Evolutionary conservation across 2,113 vertebrate species (phyloP).

Genomic region (Podarcis cretensis): DNA sequence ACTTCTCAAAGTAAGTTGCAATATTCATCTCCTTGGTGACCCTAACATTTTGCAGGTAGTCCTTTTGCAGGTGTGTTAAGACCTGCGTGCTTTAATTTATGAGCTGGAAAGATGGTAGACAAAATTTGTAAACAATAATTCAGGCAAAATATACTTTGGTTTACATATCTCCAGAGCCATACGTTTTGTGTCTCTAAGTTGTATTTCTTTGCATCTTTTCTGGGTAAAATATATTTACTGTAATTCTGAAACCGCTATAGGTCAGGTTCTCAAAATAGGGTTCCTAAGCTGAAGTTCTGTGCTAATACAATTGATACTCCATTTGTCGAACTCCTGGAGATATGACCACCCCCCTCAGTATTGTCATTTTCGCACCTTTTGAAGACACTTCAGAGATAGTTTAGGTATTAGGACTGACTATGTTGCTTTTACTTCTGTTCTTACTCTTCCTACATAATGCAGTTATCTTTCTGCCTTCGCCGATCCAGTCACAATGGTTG

Average conservation of each 20-base stretch:
- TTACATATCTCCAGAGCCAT: not conserved
- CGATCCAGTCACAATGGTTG: no score
- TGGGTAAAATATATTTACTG: not conserved
- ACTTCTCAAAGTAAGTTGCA: conserved; percentile 88
- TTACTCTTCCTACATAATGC: no score
- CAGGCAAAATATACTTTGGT: not conserved
- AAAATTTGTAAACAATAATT: not conserved
- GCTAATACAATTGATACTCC: not conserved
- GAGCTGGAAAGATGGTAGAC: not conserved
- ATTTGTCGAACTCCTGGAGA: no score
- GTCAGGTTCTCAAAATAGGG: not conserved
- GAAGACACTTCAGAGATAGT: no score
- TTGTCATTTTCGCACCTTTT: no score
- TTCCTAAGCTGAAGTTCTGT: not conserved
- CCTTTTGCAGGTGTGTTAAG: not conserved
- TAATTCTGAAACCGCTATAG: not conserved
- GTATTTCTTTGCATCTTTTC: not conserved
- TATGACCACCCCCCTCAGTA: no score
- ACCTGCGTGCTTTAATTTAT: not conserved
- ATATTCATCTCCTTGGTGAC: not conserved
- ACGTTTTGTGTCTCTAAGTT: not conserved
- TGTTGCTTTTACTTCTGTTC: no score
- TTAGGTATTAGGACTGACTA: not conserved
- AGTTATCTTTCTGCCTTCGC: no score
- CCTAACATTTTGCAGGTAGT: not conserved